Evolutionary conservation across 2,113 vertebrate species (phyloP), one percentile per base, ranked within the genome.

Genomic region (Aythya baeri): DNA sequence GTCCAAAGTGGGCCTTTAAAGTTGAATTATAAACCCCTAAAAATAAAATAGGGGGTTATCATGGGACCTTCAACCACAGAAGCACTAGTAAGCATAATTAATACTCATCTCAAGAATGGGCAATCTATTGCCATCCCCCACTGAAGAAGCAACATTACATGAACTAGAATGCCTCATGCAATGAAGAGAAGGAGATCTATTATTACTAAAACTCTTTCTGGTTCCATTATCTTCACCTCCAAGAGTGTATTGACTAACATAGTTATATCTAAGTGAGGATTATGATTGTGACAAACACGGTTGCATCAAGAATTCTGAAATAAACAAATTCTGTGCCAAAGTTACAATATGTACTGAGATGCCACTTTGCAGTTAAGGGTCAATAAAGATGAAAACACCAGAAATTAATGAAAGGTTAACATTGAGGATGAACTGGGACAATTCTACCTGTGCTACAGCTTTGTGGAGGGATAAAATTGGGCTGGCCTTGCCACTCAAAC

Each of bases 21-120:
- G 29, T 77, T 96, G 94, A 96, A 58, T 95, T 93, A 96, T 96
- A 89, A 87, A 85, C 74, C 80, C 70, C 58, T 96, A 93, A 94
- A 96, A 92, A 92, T 97, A 96, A 96, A 96, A 93, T 91, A 95
- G 58, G 86, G 68, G 83, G 95, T 96, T 96, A 93, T 91, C 83
- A 72, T 25, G n/a, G 61, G 78, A 95, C 92, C 90, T 96, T 96
- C 92, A 93, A 74, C 76, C 91, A n/a, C 32, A 93, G 92, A 84
- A 90, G 79, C 50, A 50, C 73, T 89, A 55, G 90, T 91, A 94
- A 82, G 71, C 58, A 82, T 94, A 96, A 97, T 96, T 96, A 96
- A 96, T 92, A 84, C 70, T 82, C 34, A 88, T 66, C 34, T 82
- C 81, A 88, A 92, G 83, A 92, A 81, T 23, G 62, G 70, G 31